Base-by-base conservation (phyloP, 35 echinoderm and acorn worm genomes). In the Apostichopus californicus region DNA sequence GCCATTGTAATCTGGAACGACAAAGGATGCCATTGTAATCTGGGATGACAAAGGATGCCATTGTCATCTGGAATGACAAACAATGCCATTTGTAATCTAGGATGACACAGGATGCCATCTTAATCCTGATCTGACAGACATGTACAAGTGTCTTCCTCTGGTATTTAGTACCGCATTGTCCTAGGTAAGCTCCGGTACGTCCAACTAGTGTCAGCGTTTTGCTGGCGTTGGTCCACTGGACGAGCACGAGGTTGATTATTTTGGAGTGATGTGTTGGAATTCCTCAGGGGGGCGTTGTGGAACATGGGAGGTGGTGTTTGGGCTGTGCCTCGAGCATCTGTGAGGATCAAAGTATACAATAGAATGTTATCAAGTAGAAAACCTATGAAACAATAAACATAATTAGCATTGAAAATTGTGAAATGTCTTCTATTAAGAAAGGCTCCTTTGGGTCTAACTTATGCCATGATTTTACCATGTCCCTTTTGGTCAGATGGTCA, bases 161-260 rank as follows among this genome's bases (percentile, higher is more conserved):
- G 20, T 55, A n/a, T 82, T 84, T 78, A 97, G 71, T 97, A 95
- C 13, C 92, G 92, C 80, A 97, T 87, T 78, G 87, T 95, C 71
- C 96, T 87, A 34, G 96, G 96, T 55, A 98, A 85, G 92, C 96
- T 98, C 13, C 96, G 81, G 80, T 98, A 98, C 17, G 92, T 93
- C 96, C 96, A 98, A 90, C 75, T 91, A 85, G 90, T 78, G 78
- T 98, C 96, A 59, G 95, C 87, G 55, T 78, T 55, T 52, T 97
- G 91, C 63, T 60, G 73, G n/a, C 13, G 73, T 66, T 81, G 81
- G 24, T 93, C 17, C 13, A 52, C 86, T 8, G 24, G 54, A 22
- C 78, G 84, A 1, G 18, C 63, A 20, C 57, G 54, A 57, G 85
- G 60, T 34, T 95, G 92, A 24, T 80, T 86, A 86, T 88, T 95